Evolutionary conservation across 2,113 vertebrate species (phyloP), one percentile per base, ranked within the genome.

Genomic region (Xiphias gladius): DNA sequence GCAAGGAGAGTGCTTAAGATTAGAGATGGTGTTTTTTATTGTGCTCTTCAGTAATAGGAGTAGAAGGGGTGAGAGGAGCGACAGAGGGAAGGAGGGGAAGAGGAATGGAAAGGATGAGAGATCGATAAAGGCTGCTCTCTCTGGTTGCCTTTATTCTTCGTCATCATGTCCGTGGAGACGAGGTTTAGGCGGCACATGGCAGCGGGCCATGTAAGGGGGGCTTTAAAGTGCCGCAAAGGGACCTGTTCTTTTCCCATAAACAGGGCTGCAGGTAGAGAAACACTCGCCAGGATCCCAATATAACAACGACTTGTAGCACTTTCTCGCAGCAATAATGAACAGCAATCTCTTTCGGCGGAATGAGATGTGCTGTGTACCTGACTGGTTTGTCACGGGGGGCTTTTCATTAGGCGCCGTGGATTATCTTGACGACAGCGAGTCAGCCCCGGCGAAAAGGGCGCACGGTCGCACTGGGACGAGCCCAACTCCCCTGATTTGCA

Each of bases 11-110:
- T 85, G 90, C 88, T 92, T 88, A 84, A 92, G 90, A 93, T 91
- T 87, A 90, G 78, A 92, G 86, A 83, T 85, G 85, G 89, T 88
- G 88, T 92, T 89, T 88, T 91, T 89, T 86, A 83, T 90, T 84
- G 85, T 84, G 72, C 88, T 88, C 78, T 80, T 58, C 84, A 67
- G 90, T 93, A 91, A 88, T 91, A 81, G 81, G 76, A 89, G 80
- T 43, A 77, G 84, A 88, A 76, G 76, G 85, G 77, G 86, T 79
- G 77, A 86, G 75, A 66, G 82, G 73, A 87, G 86, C 76, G 86
- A 79, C 48, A 37, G 83, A 82, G 64, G 50, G 80, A 87, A 54
- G 66, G 85, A 83, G 85, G 75, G 68, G 65, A 50, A 69, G 82
- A 67, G 71, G 76, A 58, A 73, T 72, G 83, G 66, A 89, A 64